phyloP scores from a whole-genome alignment of 2,888 invertebrate species.

The Entomobrya multifasciata region DNA sequence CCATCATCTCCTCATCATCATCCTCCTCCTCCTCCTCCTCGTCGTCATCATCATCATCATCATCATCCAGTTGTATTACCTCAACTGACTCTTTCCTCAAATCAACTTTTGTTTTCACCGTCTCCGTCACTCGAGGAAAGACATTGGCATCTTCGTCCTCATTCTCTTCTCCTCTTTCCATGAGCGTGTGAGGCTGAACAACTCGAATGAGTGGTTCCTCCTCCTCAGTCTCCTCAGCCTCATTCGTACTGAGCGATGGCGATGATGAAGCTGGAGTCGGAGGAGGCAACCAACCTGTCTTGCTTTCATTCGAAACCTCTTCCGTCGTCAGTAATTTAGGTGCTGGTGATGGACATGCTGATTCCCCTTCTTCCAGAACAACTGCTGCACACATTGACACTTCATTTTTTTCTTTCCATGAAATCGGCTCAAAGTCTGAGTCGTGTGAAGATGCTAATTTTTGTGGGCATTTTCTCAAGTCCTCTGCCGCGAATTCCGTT shows the following conservation, averaged over 20 bases:
- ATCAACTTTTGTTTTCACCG: background rate
- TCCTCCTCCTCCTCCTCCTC: background rate
- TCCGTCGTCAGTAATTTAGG: too few relatives aligned
- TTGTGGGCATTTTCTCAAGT: background rate
- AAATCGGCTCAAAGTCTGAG: too few relatives aligned
- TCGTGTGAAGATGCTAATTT: too few relatives aligned
- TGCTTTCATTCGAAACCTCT: too few relatives aligned
- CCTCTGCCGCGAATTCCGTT: background rate
- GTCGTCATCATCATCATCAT: background rate
- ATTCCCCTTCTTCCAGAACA: too few relatives aligned
- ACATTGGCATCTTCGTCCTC: background rate
- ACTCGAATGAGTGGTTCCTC: background rate
- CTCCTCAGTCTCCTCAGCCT: too few relatives aligned
- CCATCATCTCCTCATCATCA: background rate
- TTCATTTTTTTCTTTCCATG: too few relatives aligned
- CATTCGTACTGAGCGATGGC: too few relatives aligned
- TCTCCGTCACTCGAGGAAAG: background rate
- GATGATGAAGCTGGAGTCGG: too few relatives aligned
- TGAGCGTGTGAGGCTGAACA: background rate
- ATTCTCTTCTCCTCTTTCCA: constrained; percentile 27
- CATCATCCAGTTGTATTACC: constrained; percentile 22
- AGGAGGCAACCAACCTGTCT: too few relatives aligned
- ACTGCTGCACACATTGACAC: too few relatives aligned
- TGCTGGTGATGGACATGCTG: too few relatives aligned
- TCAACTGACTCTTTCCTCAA: background rate